A percentile compares a stretch with the other conserved stretches of the same genome.
These are phyloP conservation scores for Hypomecis punctinalis DNA, from an alignment of 2,888 invertebrate species.

Conservation along the genomic window DNA sequence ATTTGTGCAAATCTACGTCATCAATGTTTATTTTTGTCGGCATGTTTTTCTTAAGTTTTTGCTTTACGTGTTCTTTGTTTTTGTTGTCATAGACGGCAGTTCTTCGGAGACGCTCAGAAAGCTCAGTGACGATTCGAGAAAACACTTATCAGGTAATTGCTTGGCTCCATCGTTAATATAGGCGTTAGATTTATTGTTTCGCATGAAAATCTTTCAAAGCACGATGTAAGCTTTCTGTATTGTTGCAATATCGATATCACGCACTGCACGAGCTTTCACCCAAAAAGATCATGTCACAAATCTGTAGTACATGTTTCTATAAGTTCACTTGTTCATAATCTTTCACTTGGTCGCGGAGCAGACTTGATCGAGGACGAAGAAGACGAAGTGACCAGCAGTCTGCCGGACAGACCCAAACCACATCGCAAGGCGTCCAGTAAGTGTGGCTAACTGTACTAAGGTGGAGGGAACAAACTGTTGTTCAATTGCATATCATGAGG, in stretches of 20 bases:
- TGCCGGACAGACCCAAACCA: constrained; percentile 74
- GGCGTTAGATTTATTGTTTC: constrained; percentile 25
- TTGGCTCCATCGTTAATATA: constrained; percentile 9
- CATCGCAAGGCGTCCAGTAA: constrained; percentile 86
- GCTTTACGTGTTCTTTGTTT: constrained; percentile 80
- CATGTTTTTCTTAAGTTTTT: constrained; percentile 72
- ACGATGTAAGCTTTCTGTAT: constrained; percentile 66
- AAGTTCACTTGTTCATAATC: constrained; percentile 55
- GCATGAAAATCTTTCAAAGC: constrained; percentile 66
- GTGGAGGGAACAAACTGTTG: constrained; percentile 33
- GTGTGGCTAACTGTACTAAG: constrained; percentile 54
- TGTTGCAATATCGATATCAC: constrained; percentile 34
- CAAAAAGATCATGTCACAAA: constrained; percentile 37
- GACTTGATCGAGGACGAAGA: constrained; percentile 86
- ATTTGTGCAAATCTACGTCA: constrained; percentile 51
- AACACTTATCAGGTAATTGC: constrained; percentile 82
- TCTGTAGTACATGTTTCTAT: constrained; percentile 53
- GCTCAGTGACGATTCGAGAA: constrained; percentile 82
- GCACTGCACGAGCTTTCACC: constrained; percentile 43
- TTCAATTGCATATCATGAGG: constrained; percentile 34
- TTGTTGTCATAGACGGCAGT: constrained; percentile 83
- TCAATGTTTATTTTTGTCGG: constrained; percentile 60
- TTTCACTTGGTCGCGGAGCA: constrained; percentile 62
- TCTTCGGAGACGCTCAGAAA: constrained; percentile 79
- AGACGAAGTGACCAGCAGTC: constrained; percentile 80